These are phyloP conservation scores for Platysternon megacephalum DNA, from an alignment of 2,113 vertebrate species.

Conservation along the genomic window DNA sequence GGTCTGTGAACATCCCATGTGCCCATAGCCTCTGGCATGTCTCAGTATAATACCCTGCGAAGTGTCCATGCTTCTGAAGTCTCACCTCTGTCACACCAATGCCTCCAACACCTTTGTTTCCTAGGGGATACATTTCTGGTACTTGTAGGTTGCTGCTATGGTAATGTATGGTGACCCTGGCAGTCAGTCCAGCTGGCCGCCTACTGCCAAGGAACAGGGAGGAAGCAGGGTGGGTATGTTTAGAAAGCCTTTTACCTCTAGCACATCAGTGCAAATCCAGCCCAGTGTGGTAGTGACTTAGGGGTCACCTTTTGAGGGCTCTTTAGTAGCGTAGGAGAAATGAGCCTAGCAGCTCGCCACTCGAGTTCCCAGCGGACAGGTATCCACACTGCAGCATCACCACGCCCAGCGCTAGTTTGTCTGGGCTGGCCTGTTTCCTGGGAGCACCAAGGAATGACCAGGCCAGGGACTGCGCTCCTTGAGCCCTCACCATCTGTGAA, in stretches of 20 bases:
- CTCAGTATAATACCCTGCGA: too few relatives aligned
- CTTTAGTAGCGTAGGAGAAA: neutral
- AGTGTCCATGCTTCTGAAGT: too few relatives aligned
- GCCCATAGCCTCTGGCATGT: too few relatives aligned
- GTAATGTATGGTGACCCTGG: neutral
- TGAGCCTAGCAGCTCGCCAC: neutral
- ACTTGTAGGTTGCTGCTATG: neutral
- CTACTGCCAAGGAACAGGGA: neutral
- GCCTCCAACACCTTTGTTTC: too few relatives aligned
- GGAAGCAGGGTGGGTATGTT: neutral
- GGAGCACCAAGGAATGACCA: neutral
- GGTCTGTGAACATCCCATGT: too few relatives aligned
- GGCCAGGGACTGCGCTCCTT: neutral
- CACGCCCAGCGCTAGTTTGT: neutral
- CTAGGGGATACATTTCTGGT: neutral
- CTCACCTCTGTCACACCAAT: too few relatives aligned
- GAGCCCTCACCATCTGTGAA: too few relatives aligned
- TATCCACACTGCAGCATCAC: neutral
- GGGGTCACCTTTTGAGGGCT: too few relatives aligned
- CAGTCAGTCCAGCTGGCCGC: neutral
- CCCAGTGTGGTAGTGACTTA: neutral
- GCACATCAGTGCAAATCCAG: neutral
- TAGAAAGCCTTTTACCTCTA: neutral
- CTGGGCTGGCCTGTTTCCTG: neutral
- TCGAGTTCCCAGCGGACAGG: neutral